Evolutionary conservation across 2,113 vertebrate species (phyloP), one percentile per base, ranked within the genome.

Genomic region (Cnemophilus loriae): DNA sequence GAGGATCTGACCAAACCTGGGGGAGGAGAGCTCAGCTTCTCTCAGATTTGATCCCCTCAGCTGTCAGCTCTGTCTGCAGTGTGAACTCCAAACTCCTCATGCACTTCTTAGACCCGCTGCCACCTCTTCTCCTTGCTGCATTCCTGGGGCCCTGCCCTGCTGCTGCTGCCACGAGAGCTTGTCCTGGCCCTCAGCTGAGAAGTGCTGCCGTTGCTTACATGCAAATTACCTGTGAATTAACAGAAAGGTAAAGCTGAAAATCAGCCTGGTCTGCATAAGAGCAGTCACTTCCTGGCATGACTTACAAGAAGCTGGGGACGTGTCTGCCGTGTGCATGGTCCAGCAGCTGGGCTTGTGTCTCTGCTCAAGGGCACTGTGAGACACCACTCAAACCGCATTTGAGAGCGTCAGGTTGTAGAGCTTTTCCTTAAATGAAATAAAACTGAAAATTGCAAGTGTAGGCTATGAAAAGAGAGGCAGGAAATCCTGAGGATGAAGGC

Each of bases 61-160:
- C 70, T 42, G 33, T 26, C 47, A 32, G 68, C 26, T 41, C 53
- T 60, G 24, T 16, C 64, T 92, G 59, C 17, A 3, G 37, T 70
- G 52, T 37, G 68, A 85, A 41, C 50, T 87, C 59, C 82, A 65
- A 73, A 60, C 64, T 22, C 9, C 3, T 69, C 63, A 23, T 4
- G 1, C 4, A 5, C 20, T 63, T 23, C 64, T 50, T 20, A 71
- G 69, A 87, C n/a, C n/a, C 0, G 0, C 55, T 67, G 61, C 57
- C 4, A 1, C 7, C 10, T 76, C 60, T 67, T 30, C 46, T 78
- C n/a, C 52, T 70, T 49, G 71, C 44, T 10, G 1, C n/a, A 3
- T 2, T 2, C 37, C 44, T 1, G 0, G 33, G 4, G 19, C 10
- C 35, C 33, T 75, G 33, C 69, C 35, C 78, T 71, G 69, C 65